These are phyloP conservation scores for Formica exsecta DNA, from an alignment of 1,140 invertebrate genomes.

Conservation along the genomic window DNA sequence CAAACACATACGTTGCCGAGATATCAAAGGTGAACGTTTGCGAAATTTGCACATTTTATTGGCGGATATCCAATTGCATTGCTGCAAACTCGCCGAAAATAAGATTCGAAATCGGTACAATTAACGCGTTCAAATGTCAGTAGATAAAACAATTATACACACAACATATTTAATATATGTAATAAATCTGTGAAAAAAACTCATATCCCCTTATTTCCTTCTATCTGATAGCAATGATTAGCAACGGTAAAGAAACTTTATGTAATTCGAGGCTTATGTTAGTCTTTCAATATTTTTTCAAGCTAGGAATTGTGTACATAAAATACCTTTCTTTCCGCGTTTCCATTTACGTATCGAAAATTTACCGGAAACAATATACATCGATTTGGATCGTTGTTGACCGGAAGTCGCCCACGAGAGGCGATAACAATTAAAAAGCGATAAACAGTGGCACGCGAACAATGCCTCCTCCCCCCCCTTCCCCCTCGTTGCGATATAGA, in stretches of 20 bases:
- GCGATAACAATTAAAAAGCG: slow-evolving; percentile 31
- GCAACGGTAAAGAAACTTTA: neutral
- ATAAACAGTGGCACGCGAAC: slow-evolving; percentile 30
- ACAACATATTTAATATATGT: neutral
- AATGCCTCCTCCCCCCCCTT: too few species aligned
- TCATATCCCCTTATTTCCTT: neutral
- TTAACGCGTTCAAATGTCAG: neutral
- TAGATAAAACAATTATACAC: neutral
- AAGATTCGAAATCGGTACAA: neutral
- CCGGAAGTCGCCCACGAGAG: neutral
- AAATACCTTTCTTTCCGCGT: neutral
- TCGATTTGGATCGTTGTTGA: neutral
- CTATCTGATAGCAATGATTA: neutral
- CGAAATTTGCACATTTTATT: slow-evolving; percentile 39
- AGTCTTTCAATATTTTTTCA: neutral
- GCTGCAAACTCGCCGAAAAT: neutral
- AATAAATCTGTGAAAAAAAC: neutral
- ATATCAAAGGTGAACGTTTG: slow-evolving; percentile 15
- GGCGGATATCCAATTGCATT: slow-evolving; percentile 32
- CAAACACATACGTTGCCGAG: neutral
- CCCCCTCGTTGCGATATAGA: neutral
- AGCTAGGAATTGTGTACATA: neutral
- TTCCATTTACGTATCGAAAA: neutral
- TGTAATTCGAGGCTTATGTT: neutral
- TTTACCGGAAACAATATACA: neutral